Evolutionary conservation across 2,113 vertebrate species (phyloP).

Genomic region (Rhabdomys dilectus): DNA sequence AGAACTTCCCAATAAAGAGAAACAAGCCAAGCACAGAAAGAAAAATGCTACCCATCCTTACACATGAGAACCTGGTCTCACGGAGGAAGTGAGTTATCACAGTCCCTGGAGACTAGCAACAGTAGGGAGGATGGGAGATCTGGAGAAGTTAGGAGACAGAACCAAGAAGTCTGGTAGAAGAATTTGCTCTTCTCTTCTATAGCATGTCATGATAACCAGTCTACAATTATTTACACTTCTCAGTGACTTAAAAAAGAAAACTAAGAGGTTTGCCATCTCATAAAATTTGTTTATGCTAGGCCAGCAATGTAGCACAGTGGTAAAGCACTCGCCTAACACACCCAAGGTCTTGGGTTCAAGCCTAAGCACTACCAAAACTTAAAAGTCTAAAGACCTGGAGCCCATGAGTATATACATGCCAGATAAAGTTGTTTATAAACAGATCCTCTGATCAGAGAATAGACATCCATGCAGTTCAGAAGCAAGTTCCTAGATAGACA

Average conservation of each 20-base stretch:
- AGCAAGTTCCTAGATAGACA: background rate
- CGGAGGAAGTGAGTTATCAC: background rate
- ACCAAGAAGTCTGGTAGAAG: background rate
- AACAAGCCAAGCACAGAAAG: background rate
- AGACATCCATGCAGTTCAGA: background rate
- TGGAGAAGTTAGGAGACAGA: background rate
- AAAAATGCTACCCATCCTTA: background rate
- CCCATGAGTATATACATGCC: background rate
- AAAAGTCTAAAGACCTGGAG: background rate
- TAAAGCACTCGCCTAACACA: background rate
- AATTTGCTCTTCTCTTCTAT: background rate
- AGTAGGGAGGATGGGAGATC: background rate
- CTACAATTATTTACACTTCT: background rate
- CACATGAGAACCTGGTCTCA: background rate
- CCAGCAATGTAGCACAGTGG: background rate
- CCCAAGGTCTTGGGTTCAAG: background rate
- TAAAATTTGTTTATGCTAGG: background rate
- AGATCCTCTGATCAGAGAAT: background rate
- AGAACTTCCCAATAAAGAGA: background rate
- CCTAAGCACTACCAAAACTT: background rate
- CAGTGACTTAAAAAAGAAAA: background rate
- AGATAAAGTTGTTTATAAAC: background rate
- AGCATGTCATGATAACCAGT: background rate
- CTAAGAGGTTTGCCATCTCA: background rate
- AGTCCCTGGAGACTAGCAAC: background rate